Evolutionary conservation across 92 coral and sea anemone species (phyloP).

Genomic region (Epizoanthus illoricatus): DNA sequence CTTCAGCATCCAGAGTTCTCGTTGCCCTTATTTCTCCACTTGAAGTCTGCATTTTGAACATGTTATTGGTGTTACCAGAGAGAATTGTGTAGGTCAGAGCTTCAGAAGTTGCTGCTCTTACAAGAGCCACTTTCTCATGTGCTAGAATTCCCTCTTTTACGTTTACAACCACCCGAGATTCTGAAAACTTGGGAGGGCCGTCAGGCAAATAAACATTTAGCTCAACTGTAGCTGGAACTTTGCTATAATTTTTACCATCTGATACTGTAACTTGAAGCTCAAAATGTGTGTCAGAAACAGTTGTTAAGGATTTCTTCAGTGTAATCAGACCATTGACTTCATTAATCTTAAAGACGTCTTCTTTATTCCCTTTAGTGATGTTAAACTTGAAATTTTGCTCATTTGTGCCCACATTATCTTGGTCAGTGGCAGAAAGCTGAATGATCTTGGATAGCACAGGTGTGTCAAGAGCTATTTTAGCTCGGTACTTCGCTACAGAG

Average conservation of each 20-base stretch:
- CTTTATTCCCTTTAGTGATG: slow-evolving; percentile 65
- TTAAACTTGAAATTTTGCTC: slow-evolving; percentile 57
- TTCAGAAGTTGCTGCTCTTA: slow-evolving; percentile 92
- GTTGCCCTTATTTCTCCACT: slow-evolving; percentile 73
- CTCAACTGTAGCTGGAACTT: slow-evolving; percentile 53
- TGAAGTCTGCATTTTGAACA: slow-evolving; percentile 77
- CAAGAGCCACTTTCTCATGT: slow-evolving; percentile 79
- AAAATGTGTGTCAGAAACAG: slow-evolving; percentile 76
- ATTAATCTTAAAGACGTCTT: slow-evolving; percentile 72
- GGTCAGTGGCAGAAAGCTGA: slow-evolving; percentile 81
- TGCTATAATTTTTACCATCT: slow-evolving; percentile 57
- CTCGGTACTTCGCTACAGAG: slow-evolving; percentile 68
- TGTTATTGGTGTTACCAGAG: slow-evolving; percentile 62
- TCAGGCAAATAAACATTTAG: slow-evolving; percentile 81
- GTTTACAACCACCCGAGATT: slow-evolving; percentile 61
- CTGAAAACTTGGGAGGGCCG: slow-evolving; percentile 86
- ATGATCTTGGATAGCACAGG: slow-evolving; percentile 55
- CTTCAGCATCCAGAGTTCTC: slow-evolving; percentile 77
- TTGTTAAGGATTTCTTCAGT: slow-evolving; percentile 72
- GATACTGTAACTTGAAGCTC: slow-evolving; percentile 67
- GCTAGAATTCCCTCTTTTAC: slow-evolving; percentile 75
- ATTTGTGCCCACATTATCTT: slow-evolving; percentile 60
- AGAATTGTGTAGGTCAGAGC: slow-evolving; percentile 78
- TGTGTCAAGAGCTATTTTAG: slow-evolving; percentile 74
- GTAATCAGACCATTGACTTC: slow-evolving; percentile 74